phyloP scores from a whole-genome alignment of 2,888 invertebrate genomes.

The Pammene fasciana region DNA sequence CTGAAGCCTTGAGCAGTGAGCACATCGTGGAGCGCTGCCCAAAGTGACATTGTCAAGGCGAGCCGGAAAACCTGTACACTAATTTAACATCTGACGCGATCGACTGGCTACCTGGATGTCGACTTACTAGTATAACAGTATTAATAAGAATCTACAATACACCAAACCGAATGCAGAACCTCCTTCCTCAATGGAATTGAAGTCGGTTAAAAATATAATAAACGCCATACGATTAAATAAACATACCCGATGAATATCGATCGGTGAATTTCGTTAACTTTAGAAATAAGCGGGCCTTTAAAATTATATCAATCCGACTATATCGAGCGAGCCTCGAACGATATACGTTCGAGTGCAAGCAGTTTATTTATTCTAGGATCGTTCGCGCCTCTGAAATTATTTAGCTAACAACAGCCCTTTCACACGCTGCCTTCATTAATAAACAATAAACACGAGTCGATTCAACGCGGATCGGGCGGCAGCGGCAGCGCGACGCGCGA shows the following conservation, averaged over 20 bases:
- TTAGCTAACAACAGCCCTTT: constrained; percentile 36
- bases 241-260: background rate
- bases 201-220: too few species aligned
- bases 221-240: too few species aligned
- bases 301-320: background rate
- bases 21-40: too few species aligned
- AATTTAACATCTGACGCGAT: too few species aligned
- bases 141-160: too few species aligned
- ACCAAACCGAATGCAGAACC: too few species aligned
- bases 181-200: too few species aligned
- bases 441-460: constrained; percentile 48
- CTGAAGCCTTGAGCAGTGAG: too few species aligned
- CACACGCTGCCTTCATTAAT: constrained; percentile 48
- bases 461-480: constrained; percentile 43
- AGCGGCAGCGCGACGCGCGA: constrained; percentile 44
- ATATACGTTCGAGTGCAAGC: constrained; percentile 15
- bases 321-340: background rate
- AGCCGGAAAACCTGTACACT: too few species aligned
- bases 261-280: background rate
- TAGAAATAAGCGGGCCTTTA: background rate
- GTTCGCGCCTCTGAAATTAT: constrained; percentile 26
- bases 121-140: too few species aligned
- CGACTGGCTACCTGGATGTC: too few species aligned
- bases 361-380: constrained; percentile 17
- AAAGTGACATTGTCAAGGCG: too few species aligned